Evolutionary conservation across 2,113 vertebrate genomes (phyloP).

Genomic region (Hiodon alosoides): DNA sequence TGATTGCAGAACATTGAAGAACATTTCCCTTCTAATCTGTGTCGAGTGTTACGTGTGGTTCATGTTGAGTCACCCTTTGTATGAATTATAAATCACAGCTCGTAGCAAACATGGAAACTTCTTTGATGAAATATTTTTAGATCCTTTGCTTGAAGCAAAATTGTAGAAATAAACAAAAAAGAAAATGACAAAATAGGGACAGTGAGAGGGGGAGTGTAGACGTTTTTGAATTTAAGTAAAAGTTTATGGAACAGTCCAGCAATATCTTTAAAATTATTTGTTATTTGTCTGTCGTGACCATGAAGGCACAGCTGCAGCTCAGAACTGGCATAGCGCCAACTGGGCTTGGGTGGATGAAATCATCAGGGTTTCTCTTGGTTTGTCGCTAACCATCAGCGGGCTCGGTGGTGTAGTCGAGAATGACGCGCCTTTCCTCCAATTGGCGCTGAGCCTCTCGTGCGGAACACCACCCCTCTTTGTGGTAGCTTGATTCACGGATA

Average conservation of each 20-base stretch:
- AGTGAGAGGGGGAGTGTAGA: neutral
- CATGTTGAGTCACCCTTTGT: conserved; percentile 15
- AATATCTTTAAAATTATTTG: neutral
- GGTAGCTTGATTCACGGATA: too few relatives aligned
- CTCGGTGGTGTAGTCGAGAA: too few relatives aligned
- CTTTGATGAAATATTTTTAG: conserved; percentile 23
- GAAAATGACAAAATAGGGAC: neutral
- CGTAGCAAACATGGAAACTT: conserved; percentile 15
- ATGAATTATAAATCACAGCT: conserved; percentile 32
- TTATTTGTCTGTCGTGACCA: neutral
- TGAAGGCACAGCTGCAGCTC: too few relatives aligned
- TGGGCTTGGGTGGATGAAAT: too few relatives aligned
- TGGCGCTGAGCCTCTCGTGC: too few relatives aligned
- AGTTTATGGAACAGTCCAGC: conserved; percentile 3
- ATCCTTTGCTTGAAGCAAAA: conserved; percentile 16
- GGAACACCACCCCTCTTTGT: too few relatives aligned
- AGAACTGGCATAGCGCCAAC: too few relatives aligned
- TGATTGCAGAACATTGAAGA: neutral
- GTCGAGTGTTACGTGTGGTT: conserved; percentile 16
- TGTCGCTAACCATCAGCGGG: too few relatives aligned
- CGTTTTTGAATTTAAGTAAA: neutral
- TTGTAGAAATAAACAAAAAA: conserved; percentile 22
- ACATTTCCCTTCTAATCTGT: neutral
- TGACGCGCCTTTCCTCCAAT: too few relatives aligned
- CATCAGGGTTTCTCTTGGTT: too few relatives aligned